Evolutionary conservation across 2,797 vertebrate genomes (phyloP), one percentile per base, ranked within the genome.

Genomic region (Crenuchus spilurus): DNA sequence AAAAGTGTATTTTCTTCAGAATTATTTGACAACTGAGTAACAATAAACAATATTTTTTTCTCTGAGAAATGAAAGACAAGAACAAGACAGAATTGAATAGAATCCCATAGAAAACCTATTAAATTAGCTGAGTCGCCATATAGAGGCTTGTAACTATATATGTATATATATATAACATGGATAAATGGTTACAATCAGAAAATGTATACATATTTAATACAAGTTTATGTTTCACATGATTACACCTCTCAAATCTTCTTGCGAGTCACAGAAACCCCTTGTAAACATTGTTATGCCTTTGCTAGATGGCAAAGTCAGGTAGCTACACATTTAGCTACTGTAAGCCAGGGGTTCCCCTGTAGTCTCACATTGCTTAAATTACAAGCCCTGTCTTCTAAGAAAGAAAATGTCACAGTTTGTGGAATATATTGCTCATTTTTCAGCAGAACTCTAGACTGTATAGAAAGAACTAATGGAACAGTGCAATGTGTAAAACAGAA

Each of bases 401-500:
- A 8, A 35, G 33, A 35, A 35, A 35, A 35, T 48, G 44, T 18
- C 44, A 51, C 20, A 51, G 48, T 24, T 51, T n/a, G 28, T 30
- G 26, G 26, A 55, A 55, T 4, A 31, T 7, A 28, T 2, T 61
- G 55, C 60, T 49, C 22, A 39, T 22, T 62, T 63, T 52, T 63
- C 70, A 72, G 16, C 16, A 10, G 30, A 61, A 42, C 26, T 30
- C n/a, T 37, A 63, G 6, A 54, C 31, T 24, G 14, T 42, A 54
- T 2, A 22, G 58, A 41, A 42, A 18, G 11, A 64, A 65, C 41
- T 26, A 57, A 54, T 13, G 2, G 13, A 64, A 55, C 24, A 14
- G 35, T 71, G 42, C 13, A 26, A 33, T 57, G 61, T 14, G 14
- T 52, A 35, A 44, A 74, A 16, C n/a, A 58, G 58, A 61, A 60